Conservation (phyloP, 1,140 invertebrate genomes). For the Drosophila pachea region DNA sequence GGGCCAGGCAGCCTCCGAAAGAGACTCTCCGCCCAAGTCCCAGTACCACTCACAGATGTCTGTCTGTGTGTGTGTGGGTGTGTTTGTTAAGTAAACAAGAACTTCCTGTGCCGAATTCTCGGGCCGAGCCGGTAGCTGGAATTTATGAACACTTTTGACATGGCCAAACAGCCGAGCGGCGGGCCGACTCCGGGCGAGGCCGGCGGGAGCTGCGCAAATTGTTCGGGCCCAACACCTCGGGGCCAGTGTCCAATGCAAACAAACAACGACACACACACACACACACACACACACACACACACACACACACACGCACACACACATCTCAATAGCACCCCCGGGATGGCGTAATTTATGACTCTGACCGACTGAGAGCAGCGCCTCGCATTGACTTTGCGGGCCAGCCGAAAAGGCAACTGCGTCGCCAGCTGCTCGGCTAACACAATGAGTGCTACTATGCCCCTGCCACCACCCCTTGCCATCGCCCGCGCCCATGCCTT, state of each 20-base stretch:
- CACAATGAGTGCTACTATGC: constrained; percentile 24
- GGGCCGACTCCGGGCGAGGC: constrained; percentile 21
- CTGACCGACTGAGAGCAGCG: constrained; percentile 62
- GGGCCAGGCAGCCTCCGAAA: constrained; percentile 35
- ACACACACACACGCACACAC: constrained; percentile 28
- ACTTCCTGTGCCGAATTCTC: constrained; percentile 70
- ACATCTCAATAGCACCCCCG: constrained; percentile 71
- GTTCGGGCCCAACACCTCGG: constrained; percentile 52
- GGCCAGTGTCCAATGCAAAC: constrained; percentile 47
- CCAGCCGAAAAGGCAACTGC: constrained; percentile 34
- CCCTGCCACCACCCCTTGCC: constrained; percentile 10
- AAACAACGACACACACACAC: constrained; percentile 30
- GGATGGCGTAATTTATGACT: constrained; percentile 75
- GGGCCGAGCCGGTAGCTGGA: constrained; percentile 28
- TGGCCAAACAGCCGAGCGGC: constrained; percentile 31
- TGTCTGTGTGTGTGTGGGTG: constrained; percentile 5
- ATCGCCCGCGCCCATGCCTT: neutral
- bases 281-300: constrained; percentile 18
- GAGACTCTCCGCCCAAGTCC: constrained; percentile 41
- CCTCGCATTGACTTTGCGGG: constrained; percentile 66
- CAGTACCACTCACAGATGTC: neutral
- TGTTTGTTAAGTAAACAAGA: constrained; percentile 66
- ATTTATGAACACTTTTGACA: constrained; percentile 76
- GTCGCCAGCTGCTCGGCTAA: constrained; percentile 26
- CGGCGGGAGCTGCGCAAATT: constrained; percentile 37